Conservation (phyloP, 2,113 vertebrate species). For the Pterocles burchelli region DNA sequence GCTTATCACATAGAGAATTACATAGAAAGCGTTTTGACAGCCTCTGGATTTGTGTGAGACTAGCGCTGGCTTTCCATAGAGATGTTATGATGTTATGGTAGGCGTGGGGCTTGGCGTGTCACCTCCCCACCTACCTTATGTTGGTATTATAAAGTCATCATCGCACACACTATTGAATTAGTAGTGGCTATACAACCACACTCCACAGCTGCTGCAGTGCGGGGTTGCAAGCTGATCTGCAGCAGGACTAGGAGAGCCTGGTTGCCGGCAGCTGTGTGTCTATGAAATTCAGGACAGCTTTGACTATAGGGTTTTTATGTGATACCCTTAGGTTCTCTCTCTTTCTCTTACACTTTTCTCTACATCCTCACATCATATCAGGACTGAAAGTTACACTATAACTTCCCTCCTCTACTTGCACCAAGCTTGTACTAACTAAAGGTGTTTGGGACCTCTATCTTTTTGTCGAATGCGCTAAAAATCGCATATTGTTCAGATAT, state of each 20-base stretch:
- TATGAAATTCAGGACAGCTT: background rate
- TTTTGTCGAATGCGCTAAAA: background rate
- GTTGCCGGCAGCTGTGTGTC: background rate
- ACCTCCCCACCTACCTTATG: background rate
- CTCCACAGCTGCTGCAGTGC: background rate
- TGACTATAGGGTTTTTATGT: background rate
- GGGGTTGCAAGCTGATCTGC: background rate
- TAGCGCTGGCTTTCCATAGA: background rate
- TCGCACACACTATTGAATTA: background rate
- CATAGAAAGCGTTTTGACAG: background rate
- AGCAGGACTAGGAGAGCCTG: background rate
- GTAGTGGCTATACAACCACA: background rate
- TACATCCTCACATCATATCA: background rate
- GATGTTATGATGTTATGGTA: rapidly evolving
- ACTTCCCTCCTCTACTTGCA: background rate
- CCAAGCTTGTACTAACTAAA: background rate
- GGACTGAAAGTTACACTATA: background rate
- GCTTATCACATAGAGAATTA: background rate
- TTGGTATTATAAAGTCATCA: conserved; percentile 29
- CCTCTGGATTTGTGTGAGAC: background rate
- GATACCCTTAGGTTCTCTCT: background rate
- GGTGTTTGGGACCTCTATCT: background rate
- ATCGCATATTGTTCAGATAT: background rate
- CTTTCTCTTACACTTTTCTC: background rate
- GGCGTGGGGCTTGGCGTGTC: background rate